These are phyloP conservation scores for Paradoxurus hermaphroditus DNA, from an alignment of 2,113 vertebrate genomes.

Conservation along the genomic window DNA sequence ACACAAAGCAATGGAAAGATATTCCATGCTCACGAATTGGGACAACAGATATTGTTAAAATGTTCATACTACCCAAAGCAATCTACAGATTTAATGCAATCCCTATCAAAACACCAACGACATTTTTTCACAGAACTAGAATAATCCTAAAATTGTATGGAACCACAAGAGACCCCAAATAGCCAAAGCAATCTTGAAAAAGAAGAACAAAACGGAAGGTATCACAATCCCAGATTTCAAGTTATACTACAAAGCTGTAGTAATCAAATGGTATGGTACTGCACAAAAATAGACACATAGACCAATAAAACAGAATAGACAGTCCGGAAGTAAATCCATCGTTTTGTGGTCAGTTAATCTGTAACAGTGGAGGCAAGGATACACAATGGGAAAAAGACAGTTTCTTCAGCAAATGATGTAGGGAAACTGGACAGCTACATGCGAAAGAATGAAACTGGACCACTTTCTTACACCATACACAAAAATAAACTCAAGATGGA, in stretches of 20 bases:
- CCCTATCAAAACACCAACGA: not conserved
- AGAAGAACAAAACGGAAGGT: not conserved
- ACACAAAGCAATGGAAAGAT: not conserved
- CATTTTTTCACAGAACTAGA: not conserved
- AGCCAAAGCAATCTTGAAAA: not conserved
- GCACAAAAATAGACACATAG: not conserved
- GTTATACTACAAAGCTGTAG: not conserved
- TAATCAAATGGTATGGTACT: not conserved
- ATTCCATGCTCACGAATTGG: not conserved
- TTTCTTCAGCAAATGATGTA: not conserved
- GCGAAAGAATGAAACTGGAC: not conserved
- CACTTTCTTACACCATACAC: not conserved
- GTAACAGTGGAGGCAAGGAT: not conserved
- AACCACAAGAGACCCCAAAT: not conserved
- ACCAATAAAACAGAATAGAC: not conserved
- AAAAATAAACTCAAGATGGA: not conserved
- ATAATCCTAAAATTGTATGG: not conserved
- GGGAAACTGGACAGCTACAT: not conserved
- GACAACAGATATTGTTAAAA: not conserved
- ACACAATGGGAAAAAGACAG: not conserved
- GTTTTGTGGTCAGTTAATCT: not conserved
- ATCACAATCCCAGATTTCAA: not conserved
- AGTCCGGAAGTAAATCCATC: not conserved
- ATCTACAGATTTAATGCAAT: not conserved
- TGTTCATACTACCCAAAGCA: not conserved